Conservation (phyloP, 1,140 invertebrate species). For the Dinothrombium tinctorium region DNA sequence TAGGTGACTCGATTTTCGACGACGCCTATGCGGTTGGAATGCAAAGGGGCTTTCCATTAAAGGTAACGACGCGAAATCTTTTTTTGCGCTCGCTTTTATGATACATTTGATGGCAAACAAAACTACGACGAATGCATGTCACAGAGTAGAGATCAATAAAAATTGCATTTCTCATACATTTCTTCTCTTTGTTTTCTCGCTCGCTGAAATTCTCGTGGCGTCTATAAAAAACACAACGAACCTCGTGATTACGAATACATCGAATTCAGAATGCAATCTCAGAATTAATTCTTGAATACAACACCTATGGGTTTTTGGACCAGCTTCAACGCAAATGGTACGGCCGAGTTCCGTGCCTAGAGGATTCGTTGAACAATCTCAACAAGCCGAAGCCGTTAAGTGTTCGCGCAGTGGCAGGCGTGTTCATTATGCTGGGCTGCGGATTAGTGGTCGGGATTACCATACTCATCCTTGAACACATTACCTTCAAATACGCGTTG, state of each 20-base stretch:
- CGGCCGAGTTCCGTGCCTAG: conserved; percentile 46
- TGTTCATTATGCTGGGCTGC: conserved; percentile 57
- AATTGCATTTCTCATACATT: not conserved
- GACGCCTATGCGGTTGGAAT: conserved; percentile 68
- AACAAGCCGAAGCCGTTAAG: conserved; percentile 44
- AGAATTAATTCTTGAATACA: conserved; percentile 55
- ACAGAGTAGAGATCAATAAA: not conserved
- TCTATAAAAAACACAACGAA: not conserved
- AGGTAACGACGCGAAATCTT: conserved; percentile 25
- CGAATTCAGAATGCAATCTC: conserved; percentile 42
- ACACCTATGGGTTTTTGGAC: conserved; percentile 63
- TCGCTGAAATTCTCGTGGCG: not conserved
- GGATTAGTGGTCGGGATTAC: conserved; percentile 54
- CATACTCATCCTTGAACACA: conserved; percentile 59
- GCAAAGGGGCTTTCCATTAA: conserved; percentile 61
- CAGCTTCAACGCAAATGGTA: conserved; percentile 71
- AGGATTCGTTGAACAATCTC: conserved; percentile 22
- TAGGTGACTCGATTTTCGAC: conserved; percentile 50
- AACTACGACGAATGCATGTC: not conserved
- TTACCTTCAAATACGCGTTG: conserved; percentile 66
- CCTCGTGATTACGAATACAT: not conserved
- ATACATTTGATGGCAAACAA: not conserved
- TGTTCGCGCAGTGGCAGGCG: conserved; percentile 41
- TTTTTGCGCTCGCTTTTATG: not conserved
- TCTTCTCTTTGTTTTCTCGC: not conserved